Conservation (phyloP, 2,113 vertebrate genomes). For the Tyto alba region DNA sequence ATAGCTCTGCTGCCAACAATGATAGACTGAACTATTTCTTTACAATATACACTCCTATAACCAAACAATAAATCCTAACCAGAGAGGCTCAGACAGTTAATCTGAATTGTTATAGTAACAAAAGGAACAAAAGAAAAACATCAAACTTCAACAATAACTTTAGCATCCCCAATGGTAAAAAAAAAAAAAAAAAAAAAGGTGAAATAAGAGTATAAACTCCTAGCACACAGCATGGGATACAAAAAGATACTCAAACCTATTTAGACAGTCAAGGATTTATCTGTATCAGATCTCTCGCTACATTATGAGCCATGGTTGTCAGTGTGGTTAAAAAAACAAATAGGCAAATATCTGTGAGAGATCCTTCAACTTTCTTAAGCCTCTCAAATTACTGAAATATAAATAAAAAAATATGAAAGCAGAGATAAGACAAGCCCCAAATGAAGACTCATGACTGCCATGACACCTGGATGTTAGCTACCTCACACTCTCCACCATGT, state of each 20-base stretch:
- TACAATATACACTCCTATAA: background rate
- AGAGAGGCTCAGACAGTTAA: background rate
- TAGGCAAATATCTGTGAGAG: background rate
- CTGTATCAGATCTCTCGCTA: background rate
- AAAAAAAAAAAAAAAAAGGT: background rate
- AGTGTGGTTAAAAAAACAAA: background rate
- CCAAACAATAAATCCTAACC: background rate
- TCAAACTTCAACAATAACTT: background rate
- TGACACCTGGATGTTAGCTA: background rate
- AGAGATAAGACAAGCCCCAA: background rate
- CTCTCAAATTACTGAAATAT: background rate
- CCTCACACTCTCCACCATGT: background rate
- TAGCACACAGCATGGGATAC: background rate
- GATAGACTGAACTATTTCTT: slow-evolving; percentile 16
- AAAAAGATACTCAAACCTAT: background rate
- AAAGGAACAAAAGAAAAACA: slow-evolving; percentile 1
- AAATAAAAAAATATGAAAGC: background rate
- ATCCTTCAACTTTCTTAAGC: background rate
- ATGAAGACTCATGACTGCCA: background rate
- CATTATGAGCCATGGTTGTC: background rate
- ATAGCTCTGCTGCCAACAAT: slow-evolving; percentile 28
- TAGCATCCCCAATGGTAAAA: background rate
- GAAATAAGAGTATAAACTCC: background rate
- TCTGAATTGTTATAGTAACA: background rate
- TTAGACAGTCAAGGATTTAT: background rate